Evolutionary conservation across 92 coral and sea anemone genomes (phyloP), one percentile per base, ranked within the genome.

Genomic region (Galaxea fascicularis): DNA sequence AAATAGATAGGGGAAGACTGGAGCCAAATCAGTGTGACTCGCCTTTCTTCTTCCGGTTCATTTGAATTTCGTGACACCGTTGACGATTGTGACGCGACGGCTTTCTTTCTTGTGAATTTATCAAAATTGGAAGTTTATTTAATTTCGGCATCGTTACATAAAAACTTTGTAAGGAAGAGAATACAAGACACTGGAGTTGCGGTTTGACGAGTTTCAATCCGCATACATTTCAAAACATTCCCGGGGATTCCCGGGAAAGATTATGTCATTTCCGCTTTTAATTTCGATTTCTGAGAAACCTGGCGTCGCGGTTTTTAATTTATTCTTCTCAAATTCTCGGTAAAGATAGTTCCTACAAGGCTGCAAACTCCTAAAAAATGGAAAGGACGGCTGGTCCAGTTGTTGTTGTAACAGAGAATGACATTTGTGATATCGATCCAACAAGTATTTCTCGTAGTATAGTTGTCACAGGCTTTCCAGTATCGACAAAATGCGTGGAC

Each of bases 391-490:
- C 46, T 67, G 66, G 53, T 12, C 6, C 76, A 30, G 26, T 7
- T 0, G 30, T 56, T 15, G 13, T 35, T 22, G 11, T 30, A 16
- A 29, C 35, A 3, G 85, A 67, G 27, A 39, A 24, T 13, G 65
- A 35, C 26, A 31, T 67, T 51, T 3, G 54, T 44, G 49, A 30
- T 20, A 41, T 80, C 54, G 56, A 68, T 22, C 27, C 26, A 25
- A 0, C 45, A 15, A 20, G 29, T 15, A 31, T 54, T 54, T 10
- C 74, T 12, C 79, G 93, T 45, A 95, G 95, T 73, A 63, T 93
- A 1, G 68, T 80, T 21, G 93, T 95, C 21, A 83, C 93, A 8
- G 88, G 84, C 47, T 82, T 93, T 52, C 88, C 86, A 4, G 45
- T 71, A 18, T 82, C 78, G 15, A 28, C 82, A 21, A 79, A 65